Percentiles rank a stretch among this genome's conserved stretches.
These are phyloP conservation scores for Sinonovacula constricta DNA, from an alignment of 1,140 invertebrate genomes.

Conservation along the genomic window DNA sequence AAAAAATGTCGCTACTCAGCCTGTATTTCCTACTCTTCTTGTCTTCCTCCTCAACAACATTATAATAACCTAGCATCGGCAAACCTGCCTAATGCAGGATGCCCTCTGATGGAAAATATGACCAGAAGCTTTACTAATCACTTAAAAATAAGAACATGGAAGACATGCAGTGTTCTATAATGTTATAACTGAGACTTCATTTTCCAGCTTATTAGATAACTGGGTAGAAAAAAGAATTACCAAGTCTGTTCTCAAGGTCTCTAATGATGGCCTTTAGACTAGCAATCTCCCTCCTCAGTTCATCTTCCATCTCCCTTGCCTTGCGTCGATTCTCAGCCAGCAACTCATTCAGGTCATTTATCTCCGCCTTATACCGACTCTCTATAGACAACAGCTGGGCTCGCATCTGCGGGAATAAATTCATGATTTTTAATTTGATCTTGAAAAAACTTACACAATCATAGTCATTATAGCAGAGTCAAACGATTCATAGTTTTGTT, in stretches of 20 bases:
- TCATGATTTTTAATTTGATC: not conserved
- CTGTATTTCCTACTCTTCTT: too few relatives aligned
- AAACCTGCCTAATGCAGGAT: too few relatives aligned
- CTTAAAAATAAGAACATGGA: too few relatives aligned
- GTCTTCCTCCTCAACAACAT: too few relatives aligned
- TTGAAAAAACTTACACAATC: not conserved
- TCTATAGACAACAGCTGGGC: slow-evolving; percentile 53
- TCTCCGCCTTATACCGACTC: slow-evolving; percentile 55
- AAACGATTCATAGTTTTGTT: too few relatives aligned
- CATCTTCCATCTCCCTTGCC: slow-evolving; percentile 59
- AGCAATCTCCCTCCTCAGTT: slow-evolving; percentile 67
- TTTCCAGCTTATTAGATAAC: not conserved
- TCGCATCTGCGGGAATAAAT: slow-evolving; percentile 51
- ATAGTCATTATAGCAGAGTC: too few relatives aligned
- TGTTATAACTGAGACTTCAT: not conserved
- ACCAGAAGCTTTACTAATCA: too few relatives aligned
- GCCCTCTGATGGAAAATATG: too few relatives aligned
- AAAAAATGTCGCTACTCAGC: too few relatives aligned
- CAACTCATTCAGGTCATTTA: slow-evolving; percentile 57
- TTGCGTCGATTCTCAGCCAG: slow-evolving; percentile 53
- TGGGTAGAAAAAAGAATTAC: too few relatives aligned
- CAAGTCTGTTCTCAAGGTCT: slow-evolving; percentile 68
- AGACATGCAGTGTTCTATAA: too few relatives aligned
- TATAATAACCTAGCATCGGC: too few relatives aligned
- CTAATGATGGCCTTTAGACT: slow-evolving; percentile 72